A percentile compares a stretch with the other conserved stretches of the same genome.
These are phyloP conservation scores for Volucella inflata DNA, from an alignment of 2,888 invertebrate genomes.

Conservation along the genomic window DNA sequence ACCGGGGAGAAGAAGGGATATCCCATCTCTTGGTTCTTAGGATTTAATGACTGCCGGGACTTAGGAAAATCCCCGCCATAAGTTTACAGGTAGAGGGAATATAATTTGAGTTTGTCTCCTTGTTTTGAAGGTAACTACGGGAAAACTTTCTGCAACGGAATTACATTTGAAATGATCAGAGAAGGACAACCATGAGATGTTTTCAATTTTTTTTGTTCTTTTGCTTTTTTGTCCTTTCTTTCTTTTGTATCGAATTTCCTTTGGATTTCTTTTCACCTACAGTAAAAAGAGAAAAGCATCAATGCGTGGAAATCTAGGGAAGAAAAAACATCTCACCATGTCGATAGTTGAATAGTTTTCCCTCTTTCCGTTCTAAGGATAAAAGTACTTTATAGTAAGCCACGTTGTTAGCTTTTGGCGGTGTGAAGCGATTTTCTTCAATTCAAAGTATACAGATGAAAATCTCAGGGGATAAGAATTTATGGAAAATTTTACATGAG, in stretches of 20 bases:
- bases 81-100: slow-evolving; percentile 67
- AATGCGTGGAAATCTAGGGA: slow-evolving; percentile 59
- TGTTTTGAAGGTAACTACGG: slow-evolving; percentile 68
- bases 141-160: slow-evolving; percentile 71
- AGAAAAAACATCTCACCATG: slow-evolving; percentile 42
- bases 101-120: slow-evolving; percentile 70
- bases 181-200: slow-evolving; percentile 57
- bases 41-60: slow-evolving; percentile 74
- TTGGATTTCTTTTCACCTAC: slow-evolving; percentile 14
- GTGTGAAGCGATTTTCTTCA: slow-evolving; percentile 38
- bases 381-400: slow-evolving; percentile 43
- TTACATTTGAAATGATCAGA: slow-evolving; percentile 70
- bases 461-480: slow-evolving; percentile 34
- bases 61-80: slow-evolving; percentile 72
- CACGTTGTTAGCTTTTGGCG: no score
- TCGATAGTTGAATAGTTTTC: slow-evolving; percentile 61
- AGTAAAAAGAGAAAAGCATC: slow-evolving; percentile 46
- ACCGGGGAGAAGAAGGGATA: not conserved
- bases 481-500: slow-evolving; percentile 11
- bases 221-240: slow-evolving; percentile 10
- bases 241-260: slow-evolving; percentile 1
- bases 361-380: slow-evolving; percentile 13
- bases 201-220: slow-evolving; percentile 26
- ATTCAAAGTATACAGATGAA: slow-evolving; percentile 58
- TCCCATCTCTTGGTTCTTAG: slow-evolving; percentile 49